Evolutionary conservation across 1,140 invertebrate species (phyloP).

Genomic region (Drosophila trapezifrons): DNA sequence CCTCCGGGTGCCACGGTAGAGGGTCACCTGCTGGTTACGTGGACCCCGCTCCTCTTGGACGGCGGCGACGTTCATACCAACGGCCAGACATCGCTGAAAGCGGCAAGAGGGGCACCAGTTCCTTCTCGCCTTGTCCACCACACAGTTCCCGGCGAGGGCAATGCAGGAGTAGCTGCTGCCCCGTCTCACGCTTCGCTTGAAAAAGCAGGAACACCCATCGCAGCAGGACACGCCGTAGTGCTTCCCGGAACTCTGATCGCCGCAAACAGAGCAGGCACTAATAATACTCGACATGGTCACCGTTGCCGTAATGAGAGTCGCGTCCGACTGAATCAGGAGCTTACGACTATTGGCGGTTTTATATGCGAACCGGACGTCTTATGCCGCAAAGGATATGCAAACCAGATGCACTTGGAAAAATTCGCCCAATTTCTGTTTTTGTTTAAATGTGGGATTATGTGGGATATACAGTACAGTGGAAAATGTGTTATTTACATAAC

Average conservation of each 20-base stretch:
- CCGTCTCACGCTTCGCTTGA: slow-evolving; percentile 91
- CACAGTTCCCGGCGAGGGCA: slow-evolving; percentile 90
- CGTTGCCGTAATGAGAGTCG: slow-evolving; percentile 8
- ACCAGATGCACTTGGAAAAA: slow-evolving; percentile 67
- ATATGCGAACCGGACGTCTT: slow-evolving; percentile 38
- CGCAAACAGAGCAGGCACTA: slow-evolving; percentile 89
- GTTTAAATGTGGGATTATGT: too few species aligned
- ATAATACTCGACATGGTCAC: slow-evolving; percentile 50
- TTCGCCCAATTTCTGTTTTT: too few species aligned
- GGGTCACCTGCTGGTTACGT: slow-evolving; percentile 74
- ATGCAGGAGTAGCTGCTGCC: slow-evolving; percentile 90
- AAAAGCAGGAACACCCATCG: slow-evolving; percentile 95
- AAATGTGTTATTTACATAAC: too few species aligned
- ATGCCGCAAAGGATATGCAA: slow-evolving; percentile 79
- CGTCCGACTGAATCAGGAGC: slow-evolving; percentile 15
- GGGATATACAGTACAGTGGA: too few species aligned
- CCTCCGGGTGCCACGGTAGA: slow-evolving; percentile 7
- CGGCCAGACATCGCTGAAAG: slow-evolving; percentile 90
- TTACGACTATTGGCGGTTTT: slow-evolving; percentile 56
- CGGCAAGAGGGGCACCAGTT: slow-evolving; percentile 96
- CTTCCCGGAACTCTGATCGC: slow-evolving; percentile 93
- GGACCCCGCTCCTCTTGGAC: slow-evolving; percentile 93
- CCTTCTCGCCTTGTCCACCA: slow-evolving; percentile 91
- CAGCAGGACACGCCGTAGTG: slow-evolving; percentile 95
- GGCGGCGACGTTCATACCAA: slow-evolving; percentile 92